phyloP scores from a whole-genome alignment of 2,113 vertebrate genomes.

The Coracopsis vasa region DNA sequence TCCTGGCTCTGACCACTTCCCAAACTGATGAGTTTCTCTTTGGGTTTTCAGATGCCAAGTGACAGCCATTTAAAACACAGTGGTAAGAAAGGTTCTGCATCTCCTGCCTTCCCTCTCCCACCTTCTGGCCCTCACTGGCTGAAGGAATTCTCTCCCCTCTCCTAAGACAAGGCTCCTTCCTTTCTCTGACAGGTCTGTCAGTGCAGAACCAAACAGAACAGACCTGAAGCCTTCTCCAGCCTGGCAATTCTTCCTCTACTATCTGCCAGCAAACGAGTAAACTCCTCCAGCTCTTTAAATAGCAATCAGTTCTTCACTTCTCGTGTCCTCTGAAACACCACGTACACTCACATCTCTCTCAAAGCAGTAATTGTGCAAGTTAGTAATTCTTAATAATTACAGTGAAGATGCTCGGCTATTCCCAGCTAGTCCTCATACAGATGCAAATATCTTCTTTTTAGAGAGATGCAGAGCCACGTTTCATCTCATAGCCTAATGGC shows the following conservation, averaged over 20 bases:
- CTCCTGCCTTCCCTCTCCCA: neutral
- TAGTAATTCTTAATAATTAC: slow-evolving; percentile 40
- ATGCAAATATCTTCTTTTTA: slow-evolving; percentile 49
- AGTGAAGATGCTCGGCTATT: slow-evolving; percentile 24
- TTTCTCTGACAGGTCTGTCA: neutral
- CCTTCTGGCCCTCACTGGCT: neutral
- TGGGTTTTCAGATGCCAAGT: neutral
- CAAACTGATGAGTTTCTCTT: neutral
- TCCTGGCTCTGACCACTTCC: neutral
- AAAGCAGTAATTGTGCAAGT: slow-evolving; percentile 37
- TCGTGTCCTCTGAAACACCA: neutral
- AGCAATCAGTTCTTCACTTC: slow-evolving; percentile 11
- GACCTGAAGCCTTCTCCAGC: neutral
- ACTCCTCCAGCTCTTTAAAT: neutral
- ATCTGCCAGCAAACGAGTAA: neutral
- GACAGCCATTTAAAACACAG: neutral
- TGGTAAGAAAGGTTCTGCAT: neutral
- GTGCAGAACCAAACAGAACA: neutral
- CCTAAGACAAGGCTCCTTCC: neutral
- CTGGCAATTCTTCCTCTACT: neutral
- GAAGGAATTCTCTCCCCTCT: neutral
- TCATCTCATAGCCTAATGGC: neutral
- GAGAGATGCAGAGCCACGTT: slow-evolving; percentile 10
- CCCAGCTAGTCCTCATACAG: neutral
- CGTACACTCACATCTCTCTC: slow-evolving; percentile 5